Base-by-base conservation (phyloP, 2,113 vertebrate genomes). In the Alosa alosa region DNA sequence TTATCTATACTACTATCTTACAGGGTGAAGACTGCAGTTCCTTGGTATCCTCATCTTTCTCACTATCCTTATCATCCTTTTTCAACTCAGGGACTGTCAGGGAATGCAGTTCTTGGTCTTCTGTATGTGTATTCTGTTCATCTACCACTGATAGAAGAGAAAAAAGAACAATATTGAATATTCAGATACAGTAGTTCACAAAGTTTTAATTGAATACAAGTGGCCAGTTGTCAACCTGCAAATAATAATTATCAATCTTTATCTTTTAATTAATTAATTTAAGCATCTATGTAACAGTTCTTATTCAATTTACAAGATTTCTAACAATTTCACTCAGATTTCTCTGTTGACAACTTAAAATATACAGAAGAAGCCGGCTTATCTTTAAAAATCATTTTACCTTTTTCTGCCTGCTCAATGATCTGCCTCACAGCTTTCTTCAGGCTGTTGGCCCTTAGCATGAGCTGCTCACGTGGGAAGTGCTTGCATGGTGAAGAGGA, bases 361-460 rank as follows among this genome's bases (percentile, higher is more conserved):
- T 44, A 44, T 17, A 55, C 52, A 4, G 52, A 55, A 17, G 52
- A 18, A 55, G 15, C 41, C 1, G 15, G 50, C 50, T 13, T 52
- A 52, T 3, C 50, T 4, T 52, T 52, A 4, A 17, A 55, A 17
- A 15, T 55, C 52, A 17, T 81, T 84, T 81, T 92, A 99, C 98
- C 97, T 96, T 96, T 97, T 93, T 97, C 96, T 0, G 97, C 97
- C 92, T 99, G 98, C 88, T 99, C 97, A 52, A 99, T 98, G 92
- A 99, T 97, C 91, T 99, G 97, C 81, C 98, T 94, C 84, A 99
- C 96, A 0, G 98, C 98, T 89, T 99, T 99, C 94, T 99, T 99
- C 91, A 99, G 94, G 88, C 98, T 99, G 94, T 99, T 98, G 82
- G 98, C 98, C 46, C 98, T 91, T 17, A 98, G 94, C 97, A 99